Base-by-base conservation (phyloP, 1,140 invertebrate species). In the Dryas iulia region DNA sequence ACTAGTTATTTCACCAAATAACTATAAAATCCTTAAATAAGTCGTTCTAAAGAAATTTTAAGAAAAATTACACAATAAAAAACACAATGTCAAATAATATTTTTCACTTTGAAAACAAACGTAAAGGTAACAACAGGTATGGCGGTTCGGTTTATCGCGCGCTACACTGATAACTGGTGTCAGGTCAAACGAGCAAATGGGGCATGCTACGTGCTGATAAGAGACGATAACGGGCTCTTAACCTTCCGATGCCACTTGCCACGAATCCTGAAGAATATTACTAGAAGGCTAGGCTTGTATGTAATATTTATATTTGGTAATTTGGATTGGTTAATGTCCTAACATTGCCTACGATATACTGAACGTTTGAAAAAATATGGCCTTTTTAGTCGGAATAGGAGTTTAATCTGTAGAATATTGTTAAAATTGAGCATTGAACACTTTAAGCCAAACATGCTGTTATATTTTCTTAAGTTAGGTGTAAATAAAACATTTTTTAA, bases 131-230 rank as follows among this genome's bases (percentile, higher is more conserved):
- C 69, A 79, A 86, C 86, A 87, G 86, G 86, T 87, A 89, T 65
- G 66, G 59, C 72, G 72, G 76, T 77, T 76, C 77, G 79, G 78
- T 87, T 81, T 90, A 90, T 90, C 88, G 81, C 82, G 77, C 83
- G 80, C 69, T 56, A 81, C 74, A 85, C 85, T 89, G 86, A 91
- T 89, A 89, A 89, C 86, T 87, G 79, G 84, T 91, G 89, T 91
- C 89, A 91, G 89, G 89, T 91, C 89, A 91, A 91, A 91, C 81
- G 87, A 87, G 79, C 89, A 91, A 89, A 87, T 85, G 86, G 88
- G 87, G 86, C 87, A 84, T 79, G 76, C 79, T 85, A 83, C 79
- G 76, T 76, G 78, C 77, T 89, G 89, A 91, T 91, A 91, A 91
- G 72, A 74, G 63, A 21, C 80, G 89, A 91, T 91, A 91, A 87